Conservation (phyloP, 2,113 vertebrate species). For the Eretmochelys imbricata region DNA sequence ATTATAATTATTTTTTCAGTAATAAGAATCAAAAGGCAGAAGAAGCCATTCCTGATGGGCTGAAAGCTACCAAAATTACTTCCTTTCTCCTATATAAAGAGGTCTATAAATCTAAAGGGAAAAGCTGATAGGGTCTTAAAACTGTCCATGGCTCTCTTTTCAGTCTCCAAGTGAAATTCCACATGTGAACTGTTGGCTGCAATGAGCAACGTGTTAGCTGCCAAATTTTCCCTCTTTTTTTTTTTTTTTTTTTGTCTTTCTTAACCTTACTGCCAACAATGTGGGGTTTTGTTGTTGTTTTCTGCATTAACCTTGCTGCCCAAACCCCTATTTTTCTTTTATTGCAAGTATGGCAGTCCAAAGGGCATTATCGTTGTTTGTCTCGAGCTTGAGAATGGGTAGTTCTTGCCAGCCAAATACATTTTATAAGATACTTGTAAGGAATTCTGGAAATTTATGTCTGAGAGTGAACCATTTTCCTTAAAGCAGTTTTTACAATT, state of each 20-base stretch:
- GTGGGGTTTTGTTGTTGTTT: background rate
- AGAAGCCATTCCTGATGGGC: background rate
- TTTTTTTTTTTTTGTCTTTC: fast-evolving
- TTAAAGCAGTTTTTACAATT: background rate
- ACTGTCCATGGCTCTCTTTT: background rate
- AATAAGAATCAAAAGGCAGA: background rate
- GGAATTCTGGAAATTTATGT: background rate
- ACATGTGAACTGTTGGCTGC: background rate
- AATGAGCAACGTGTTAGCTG: slow-evolving; percentile 4
- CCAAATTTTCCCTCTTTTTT: background rate
- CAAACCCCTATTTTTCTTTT: background rate
- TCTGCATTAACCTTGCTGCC: background rate
- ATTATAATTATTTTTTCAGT: background rate
- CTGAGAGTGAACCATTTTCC: background rate
- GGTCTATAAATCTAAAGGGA: background rate
- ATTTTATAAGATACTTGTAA: background rate
- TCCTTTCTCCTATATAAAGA: background rate
- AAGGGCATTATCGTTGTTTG: background rate
- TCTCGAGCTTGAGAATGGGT: background rate
- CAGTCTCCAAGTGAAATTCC: background rate
- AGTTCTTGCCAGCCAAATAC: background rate
- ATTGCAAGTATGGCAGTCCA: background rate
- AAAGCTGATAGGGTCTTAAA: background rate
- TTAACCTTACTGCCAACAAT: background rate
- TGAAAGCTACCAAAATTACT: background rate